Conservation (phyloP, 2,113 vertebrate species). For the Nansenia antarctica region DNA sequence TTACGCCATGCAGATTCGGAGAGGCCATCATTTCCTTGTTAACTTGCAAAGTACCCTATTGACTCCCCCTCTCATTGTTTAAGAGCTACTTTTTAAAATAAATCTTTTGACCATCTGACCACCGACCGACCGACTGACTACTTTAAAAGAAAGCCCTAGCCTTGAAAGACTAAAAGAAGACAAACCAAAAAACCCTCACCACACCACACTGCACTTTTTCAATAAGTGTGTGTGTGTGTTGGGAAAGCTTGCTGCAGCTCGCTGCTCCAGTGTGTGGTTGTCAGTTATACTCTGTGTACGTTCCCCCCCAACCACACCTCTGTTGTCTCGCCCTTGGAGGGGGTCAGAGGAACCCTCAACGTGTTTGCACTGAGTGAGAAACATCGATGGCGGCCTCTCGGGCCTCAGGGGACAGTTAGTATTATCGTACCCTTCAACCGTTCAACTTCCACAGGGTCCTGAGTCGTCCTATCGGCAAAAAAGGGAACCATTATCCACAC, state of each 20-base stretch:
- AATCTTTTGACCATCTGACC: no score
- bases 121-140: no score
- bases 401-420: conserved; percentile 35
- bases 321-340: conserved; percentile 41
- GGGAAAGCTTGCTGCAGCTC: not conserved
- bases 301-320: conserved; percentile 7
- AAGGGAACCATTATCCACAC: not conserved
- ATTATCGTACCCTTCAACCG: conserved; percentile 45
- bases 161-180: no score
- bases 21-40: no score
- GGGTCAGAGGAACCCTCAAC: conserved; percentile 30
- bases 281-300: not conserved
- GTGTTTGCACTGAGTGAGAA: conserved; percentile 37
- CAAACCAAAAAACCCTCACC: no score
- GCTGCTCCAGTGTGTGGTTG: not conserved
- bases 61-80: no score
- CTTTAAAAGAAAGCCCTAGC: no score
- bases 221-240: no score
- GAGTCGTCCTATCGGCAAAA: not conserved
- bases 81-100: no score
- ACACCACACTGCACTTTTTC: no score
- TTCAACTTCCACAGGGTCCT: conserved; percentile 20
- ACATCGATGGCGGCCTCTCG: conserved; percentile 34
- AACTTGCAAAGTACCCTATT: no score
- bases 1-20: no score